Percentiles rank a stretch among this genome's conserved stretches.
Evolutionary conservation across 1,140 invertebrate genomes (phyloP).

Genomic region (Nixonia krombeini): DNA sequence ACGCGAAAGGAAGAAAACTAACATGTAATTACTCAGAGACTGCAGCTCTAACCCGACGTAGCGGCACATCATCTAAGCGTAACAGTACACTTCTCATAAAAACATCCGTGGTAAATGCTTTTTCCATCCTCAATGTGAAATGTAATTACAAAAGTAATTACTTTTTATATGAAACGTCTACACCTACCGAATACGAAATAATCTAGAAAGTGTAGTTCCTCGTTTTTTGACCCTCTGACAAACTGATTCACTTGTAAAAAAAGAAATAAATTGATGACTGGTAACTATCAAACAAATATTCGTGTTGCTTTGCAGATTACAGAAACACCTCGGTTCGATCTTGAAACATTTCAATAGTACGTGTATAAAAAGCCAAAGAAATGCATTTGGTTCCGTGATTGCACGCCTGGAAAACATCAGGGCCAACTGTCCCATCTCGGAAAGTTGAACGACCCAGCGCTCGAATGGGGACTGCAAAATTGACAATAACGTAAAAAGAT

Average conservation of each 20-base stretch:
- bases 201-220: too few relatives aligned
- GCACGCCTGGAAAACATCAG: slow-evolving; percentile 33
- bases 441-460: slow-evolving; percentile 41
- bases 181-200: too few relatives aligned
- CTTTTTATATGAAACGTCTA: too few relatives aligned
- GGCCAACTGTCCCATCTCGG: slow-evolving; percentile 27
- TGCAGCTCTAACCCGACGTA: slow-evolving; percentile 3
- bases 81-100: neutral
- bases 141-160: too few relatives aligned
- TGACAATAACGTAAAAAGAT: slow-evolving; percentile 33
- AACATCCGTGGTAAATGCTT: neutral
- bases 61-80: slow-evolving; percentile 5
- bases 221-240: too few relatives aligned
- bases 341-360: neutral
- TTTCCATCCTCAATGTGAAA: too few relatives aligned
- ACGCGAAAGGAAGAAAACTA: slow-evolving; percentile 41
- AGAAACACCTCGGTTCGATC: neutral
- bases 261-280: too few relatives aligned
- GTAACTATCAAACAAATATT: too few relatives aligned
- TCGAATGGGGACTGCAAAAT: slow-evolving; percentile 15
- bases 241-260: too few relatives aligned
- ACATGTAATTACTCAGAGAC: slow-evolving; percentile 28
- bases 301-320: too few relatives aligned
- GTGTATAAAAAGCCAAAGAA: slow-evolving; percentile 5
- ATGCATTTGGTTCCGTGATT: slow-evolving; percentile 16